A percentile compares a stretch with the other conserved stretches of the same genome.
phyloP scores from a whole-genome alignment of 2,113 vertebrate species.

The Pseudonaja textilis region DNA sequence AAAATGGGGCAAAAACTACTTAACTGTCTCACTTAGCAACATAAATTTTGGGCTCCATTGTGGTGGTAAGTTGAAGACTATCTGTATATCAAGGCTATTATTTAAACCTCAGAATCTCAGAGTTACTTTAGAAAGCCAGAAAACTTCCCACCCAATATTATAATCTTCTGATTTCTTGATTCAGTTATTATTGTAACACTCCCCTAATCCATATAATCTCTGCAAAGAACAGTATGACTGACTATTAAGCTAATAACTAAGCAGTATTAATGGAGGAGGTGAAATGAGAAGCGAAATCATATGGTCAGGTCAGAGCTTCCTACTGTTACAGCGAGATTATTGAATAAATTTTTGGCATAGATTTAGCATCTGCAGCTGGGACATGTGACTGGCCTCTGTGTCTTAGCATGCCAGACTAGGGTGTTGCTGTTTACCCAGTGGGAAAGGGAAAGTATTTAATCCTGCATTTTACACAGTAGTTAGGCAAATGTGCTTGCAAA shows the following conservation, averaged over 20 bases:
- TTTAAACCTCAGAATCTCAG: not conserved
- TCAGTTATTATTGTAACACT: not conserved
- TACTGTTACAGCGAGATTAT: constrained; percentile 28
- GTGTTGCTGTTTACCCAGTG: constrained; percentile 49
- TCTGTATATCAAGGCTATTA: not conserved
- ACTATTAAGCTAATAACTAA: not conserved
- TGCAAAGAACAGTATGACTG: not conserved
- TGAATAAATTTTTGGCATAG: constrained; percentile 47
- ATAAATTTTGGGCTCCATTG: not conserved
- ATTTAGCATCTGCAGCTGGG: constrained; percentile 58
- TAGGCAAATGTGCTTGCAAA: constrained; percentile 44
- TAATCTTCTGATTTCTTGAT: not conserved
- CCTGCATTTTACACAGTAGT: constrained; percentile 46
- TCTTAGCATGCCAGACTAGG: constrained; percentile 34
- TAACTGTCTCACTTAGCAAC: not conserved
- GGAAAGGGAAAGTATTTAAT: constrained; percentile 57
- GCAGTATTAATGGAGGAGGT: not conserved
- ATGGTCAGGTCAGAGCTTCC: constrained; percentile 37
- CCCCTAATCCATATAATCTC: not conserved
- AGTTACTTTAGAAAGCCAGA: not conserved
- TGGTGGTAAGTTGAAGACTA: not conserved
- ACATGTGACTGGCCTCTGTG: constrained; percentile 43
- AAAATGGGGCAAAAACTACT: not conserved
- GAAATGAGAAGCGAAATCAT: constrained; percentile 48
- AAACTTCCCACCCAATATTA: not conserved